Base-by-base conservation (phyloP, 2,113 vertebrate species). In the Rhabdornis inornatus region DNA sequence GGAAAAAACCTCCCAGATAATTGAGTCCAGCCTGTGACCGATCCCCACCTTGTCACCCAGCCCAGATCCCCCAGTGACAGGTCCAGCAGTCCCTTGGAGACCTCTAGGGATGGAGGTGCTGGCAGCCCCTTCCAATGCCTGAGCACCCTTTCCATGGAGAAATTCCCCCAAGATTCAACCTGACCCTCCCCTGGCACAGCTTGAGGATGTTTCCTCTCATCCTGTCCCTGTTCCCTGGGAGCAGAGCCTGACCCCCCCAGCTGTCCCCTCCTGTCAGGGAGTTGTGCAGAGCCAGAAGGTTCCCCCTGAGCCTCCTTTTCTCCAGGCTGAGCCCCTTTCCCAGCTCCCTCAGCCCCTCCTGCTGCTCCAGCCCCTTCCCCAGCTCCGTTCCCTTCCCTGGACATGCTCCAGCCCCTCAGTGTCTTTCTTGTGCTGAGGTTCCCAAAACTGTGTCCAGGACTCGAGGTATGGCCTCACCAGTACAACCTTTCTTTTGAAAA, bases 21-120 rank as follows among this genome's bases (percentile, higher is more conserved):
- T 8, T 0, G 0, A 31, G 30, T 19, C 55, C 55, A 68, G 4
- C 8, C 21, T 23, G 16, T 69, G 40, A 55, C 17, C 0, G 0
- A 55, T 23, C 3, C 3, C 10, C 18, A 31, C 35, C 31, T 23
- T 77, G 56, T 63, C 55, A 61, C 3, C 28, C 21, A 31, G 13
- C 6, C n/a, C 47, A 31, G 63, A 61, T 20, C 23, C n/a, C 28
- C 0, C 2, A 40, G 39, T 59, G 39, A 7, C 24, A 83, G 1
- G 5, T 39, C 19, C 17, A 11, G 11, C 8, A 4, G 2, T 52
- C 2, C 18, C 77, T 39, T 21, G 33, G 19, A 39, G 7, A n/a
- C 5, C 11, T 40, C 7, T 13, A 40, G 30, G 25, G 9, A 15
- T 35, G 14, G 21, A 49, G 47, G 22, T 12, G 12, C 22, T 24